A percentile compares a stretch with the other conserved stretches of the same genome.
Conservation (phyloP, 1,140 invertebrate genomes). For the Rhizoglyphus robini region DNA sequence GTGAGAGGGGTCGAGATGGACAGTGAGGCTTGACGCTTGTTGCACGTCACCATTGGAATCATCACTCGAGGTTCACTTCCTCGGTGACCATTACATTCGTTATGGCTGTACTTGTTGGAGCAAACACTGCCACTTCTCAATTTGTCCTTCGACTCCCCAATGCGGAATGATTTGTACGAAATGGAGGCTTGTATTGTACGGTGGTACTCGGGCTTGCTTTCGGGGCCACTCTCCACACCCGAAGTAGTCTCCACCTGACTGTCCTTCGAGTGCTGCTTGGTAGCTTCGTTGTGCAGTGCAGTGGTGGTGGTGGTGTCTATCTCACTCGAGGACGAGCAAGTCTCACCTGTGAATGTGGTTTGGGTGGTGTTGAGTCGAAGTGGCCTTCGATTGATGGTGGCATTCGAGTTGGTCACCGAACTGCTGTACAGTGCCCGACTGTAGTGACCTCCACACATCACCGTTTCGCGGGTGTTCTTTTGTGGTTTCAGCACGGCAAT, state of each 20-base stretch:
- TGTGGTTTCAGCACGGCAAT: constrained; percentile 50
- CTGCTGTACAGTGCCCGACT: background rate
- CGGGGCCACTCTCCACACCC: background rate
- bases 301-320: background rate
- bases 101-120: too few relatives aligned
- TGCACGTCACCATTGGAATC: too few relatives aligned
- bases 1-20: background rate
- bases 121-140: background rate
- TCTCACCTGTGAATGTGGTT: background rate
- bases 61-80: too few relatives aligned
- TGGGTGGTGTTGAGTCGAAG: background rate
- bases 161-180: background rate
- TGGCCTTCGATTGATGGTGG: background rate
- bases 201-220: background rate
- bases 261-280: background rate
- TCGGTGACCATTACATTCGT: too few relatives aligned
- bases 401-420: background rate
- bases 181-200: too few relatives aligned
- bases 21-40: background rate
- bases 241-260: constrained; percentile 2
- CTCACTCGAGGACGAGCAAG: background rate
- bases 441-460: constrained; percentile 35
- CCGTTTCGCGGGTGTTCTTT: constrained; percentile 49
- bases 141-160: background rate
- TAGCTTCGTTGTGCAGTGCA: background rate